These are phyloP conservation scores for Parnassius mnemosyne DNA, from an alignment of 2,888 invertebrate species.

Conservation along the genomic window DNA sequence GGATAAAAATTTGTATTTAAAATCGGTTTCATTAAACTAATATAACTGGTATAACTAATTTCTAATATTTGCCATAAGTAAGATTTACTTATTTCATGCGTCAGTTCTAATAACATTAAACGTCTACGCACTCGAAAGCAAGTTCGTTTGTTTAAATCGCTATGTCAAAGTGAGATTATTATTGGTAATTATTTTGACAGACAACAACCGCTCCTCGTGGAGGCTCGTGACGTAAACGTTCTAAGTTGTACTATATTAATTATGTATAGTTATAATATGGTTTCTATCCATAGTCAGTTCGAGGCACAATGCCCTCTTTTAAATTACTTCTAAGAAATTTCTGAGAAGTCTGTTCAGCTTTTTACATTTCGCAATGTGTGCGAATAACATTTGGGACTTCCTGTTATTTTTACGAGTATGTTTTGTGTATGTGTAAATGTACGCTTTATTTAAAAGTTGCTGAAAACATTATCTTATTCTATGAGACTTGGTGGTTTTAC, in stretches of 20 bases:
- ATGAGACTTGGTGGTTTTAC: not conserved
- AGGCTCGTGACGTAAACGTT: constrained; percentile 12
- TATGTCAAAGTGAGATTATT: constrained; percentile 56
- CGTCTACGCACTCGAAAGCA: constrained; percentile 15
- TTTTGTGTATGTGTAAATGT: no score
- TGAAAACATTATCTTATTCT: not conserved
- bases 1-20: no score
- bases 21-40: no score
- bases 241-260: not conserved
- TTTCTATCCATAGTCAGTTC: not conserved
- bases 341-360: constrained; percentile 2
- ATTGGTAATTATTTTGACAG: constrained; percentile 66
- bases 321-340: not conserved
- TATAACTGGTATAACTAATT: no score
- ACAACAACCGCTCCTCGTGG: constrained; percentile 34
- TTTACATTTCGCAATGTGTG: not conserved
- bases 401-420: not conserved
- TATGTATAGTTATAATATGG: not conserved
- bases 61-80: no score
- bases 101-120: constrained; percentile 24
- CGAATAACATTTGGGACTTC: not conserved
- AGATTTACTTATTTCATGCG: not conserved
- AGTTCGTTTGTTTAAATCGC: constrained; percentile 42
- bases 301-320: constrained; percentile 11
- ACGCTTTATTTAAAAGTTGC: no score